These are phyloP conservation scores for Lochmaea capreae DNA, from an alignment of 2,888 invertebrate genomes.

Conservation along the genomic window DNA sequence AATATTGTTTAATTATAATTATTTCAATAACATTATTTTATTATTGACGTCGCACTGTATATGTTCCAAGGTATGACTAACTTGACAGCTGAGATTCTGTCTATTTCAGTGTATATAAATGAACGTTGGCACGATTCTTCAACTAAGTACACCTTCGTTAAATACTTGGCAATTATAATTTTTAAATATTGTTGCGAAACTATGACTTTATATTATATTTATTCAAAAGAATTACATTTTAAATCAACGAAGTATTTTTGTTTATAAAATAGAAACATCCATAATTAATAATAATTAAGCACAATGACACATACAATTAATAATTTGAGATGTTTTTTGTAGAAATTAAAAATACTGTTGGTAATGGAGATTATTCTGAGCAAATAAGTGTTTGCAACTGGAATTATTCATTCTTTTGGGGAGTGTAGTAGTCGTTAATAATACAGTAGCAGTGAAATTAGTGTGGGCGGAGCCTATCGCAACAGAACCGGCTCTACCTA, in stretches of 20 bases:
- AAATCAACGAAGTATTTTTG: not conserved
- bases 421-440: too few species aligned
- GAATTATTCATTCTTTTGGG: too few species aligned
- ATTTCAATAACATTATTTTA: too few species aligned
- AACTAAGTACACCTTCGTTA: not conserved
- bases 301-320: not conserved
- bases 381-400: too few species aligned
- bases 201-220: not conserved
- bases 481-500: too few species aligned
- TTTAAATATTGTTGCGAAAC: not conserved
- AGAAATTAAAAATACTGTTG: not conserved
- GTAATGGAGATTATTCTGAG: too few species aligned
- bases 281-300: not conserved
- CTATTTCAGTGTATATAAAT: not conserved
- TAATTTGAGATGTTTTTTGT: not conserved
- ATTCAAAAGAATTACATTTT: not conserved
- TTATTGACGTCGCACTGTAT: not conserved
- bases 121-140: not conserved
- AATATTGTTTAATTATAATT: too few species aligned
- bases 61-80: not conserved
- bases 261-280: not conserved
- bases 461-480: too few species aligned
- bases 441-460: too few species aligned
- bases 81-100: not conserved
- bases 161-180: constrained; percentile 2